Evolutionary conservation across 2,797 vertebrate genomes (phyloP).

Genomic region (Sebastes hubbsi): DNA sequence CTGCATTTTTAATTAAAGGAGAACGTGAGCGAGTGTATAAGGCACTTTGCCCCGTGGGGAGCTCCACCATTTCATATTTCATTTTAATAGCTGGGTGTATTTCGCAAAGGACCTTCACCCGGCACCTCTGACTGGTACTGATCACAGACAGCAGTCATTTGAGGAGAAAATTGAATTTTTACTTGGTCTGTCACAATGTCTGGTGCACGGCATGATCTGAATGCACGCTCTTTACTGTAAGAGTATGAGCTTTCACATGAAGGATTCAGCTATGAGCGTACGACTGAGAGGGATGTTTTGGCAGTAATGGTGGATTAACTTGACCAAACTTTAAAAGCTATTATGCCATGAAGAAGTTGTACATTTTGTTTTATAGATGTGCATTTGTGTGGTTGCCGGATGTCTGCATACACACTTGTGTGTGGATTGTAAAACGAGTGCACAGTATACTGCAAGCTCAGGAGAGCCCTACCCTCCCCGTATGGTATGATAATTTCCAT

Average conservation of each 20-base stretch:
- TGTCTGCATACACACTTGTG: neutral
- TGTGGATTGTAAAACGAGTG: neutral
- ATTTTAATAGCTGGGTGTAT: conserved; percentile 65
- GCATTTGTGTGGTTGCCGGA: neutral
- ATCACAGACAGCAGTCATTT: conserved; percentile 68
- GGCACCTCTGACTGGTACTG: conserved; percentile 48
- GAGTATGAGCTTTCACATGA: neutral
- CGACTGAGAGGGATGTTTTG: neutral
- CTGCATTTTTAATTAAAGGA: conserved; percentile 75
- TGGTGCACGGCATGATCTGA: conserved; percentile 27
- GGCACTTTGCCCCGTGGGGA: conserved; percentile 50
- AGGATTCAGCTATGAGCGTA: neutral
- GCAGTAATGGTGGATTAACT: neutral
- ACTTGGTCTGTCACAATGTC: conserved; percentile 31
- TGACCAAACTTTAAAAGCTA: neutral
- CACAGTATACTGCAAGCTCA: neutral
- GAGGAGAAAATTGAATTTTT: conserved; percentile 68
- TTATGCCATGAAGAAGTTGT: neutral
- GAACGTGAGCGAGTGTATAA: conserved; percentile 47
- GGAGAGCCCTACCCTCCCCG: neutral
- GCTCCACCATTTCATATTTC: conserved; percentile 57
- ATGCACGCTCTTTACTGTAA: neutral
- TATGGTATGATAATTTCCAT: conserved; percentile 1
- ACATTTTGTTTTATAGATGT: neutral
- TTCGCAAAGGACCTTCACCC: conserved; percentile 61